Base-by-base conservation (phyloP, 2,797 vertebrate genomes). In the Sebastes steindachneri region DNA sequence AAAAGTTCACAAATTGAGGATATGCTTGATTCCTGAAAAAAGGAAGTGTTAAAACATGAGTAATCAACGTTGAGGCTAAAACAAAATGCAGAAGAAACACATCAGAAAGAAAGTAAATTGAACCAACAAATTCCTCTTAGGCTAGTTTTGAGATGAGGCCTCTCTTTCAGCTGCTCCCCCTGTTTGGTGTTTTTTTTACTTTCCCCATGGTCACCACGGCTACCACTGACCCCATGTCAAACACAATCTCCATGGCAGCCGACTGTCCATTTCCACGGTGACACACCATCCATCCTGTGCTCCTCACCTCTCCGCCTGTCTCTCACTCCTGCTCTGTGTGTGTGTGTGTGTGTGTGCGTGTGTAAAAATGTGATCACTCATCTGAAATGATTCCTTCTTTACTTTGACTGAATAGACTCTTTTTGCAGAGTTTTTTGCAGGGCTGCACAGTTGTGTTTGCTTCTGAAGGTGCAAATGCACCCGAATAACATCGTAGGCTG, bases 251-350 rank as follows among this genome's bases (percentile, higher is more conserved):
- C 70, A 75, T 77, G 68, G 73, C 72, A 37, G 55, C 70, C 2
- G 9, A 29, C 48, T 76, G 80, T 80, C 74, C 80, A 86, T 88
- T 75, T 79, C 80, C 89, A 87, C 68, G 67, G 89, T 83, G 80
- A 89, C 86, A 70, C 77, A 86, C 85, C 93, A 94, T 95, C 86
- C 95, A 94, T 95, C 93, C 89, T 92, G 94, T 95, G 91, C 91
- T 91, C 92, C 93, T 92, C 95, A 95, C 94, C 86, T 92, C 73
- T 93, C 93, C 88, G 80, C 88, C 92, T 88, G 90, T 93, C 88
- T 92, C 87, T 91, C 91, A 89, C 86, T 85, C 86, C 78, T 71
- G 77, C 84, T 87, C 72, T 68, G 75, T 88, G 11, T 66, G 25
- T 58, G 19, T 55, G n/a, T 41, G 19, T 51, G 48, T 31, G 10